Evolutionary conservation across 2,888 invertebrate genomes (phyloP).

Genomic region (Suillia variegata): DNA sequence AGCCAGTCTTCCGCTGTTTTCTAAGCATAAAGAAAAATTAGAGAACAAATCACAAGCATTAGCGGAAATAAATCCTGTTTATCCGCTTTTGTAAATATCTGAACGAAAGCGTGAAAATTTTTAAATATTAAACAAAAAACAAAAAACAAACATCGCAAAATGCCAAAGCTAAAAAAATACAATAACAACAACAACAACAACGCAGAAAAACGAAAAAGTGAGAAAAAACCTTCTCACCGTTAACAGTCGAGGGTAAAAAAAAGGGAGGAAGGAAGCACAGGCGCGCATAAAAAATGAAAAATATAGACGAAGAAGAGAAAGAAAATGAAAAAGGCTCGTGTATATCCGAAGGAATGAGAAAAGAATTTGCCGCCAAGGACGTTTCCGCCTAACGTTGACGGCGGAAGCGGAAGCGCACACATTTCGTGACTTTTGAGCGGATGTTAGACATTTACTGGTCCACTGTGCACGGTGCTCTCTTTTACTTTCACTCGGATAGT

Average conservation of each 20-base stretch:
- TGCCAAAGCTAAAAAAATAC: conserved; percentile 22
- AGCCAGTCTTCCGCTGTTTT: not conserved
- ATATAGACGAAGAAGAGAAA: not conserved
- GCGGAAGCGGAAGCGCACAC: not conserved
- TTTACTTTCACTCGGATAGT: too few species aligned
- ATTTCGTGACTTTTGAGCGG: not conserved
- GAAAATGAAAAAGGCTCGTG: not conserved
- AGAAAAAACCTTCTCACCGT: not conserved
- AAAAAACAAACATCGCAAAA: conserved; percentile 8
- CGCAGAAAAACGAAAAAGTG: not conserved
- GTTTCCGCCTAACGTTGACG: not conserved
- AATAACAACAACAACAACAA: too few species aligned
- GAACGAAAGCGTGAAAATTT: conserved; percentile 49
- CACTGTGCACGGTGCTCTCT: not conserved
- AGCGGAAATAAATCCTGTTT: conserved; percentile 50
- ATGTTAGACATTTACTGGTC: not conserved
- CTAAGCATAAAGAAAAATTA: conserved; percentile 49
- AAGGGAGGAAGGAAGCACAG: not conserved
- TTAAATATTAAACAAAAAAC: conserved; percentile 35
- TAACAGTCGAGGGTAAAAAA: too few species aligned
- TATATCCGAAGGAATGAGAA: not conserved
- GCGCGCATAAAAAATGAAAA: conserved; percentile 1
- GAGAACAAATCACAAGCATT: conserved; percentile 51
- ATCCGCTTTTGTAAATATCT: conserved; percentile 35
- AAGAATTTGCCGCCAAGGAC: not conserved